These are phyloP conservation scores for Drosophila tsacasi DNA, from an alignment of 1,140 invertebrate genomes.

Conservation along the genomic window DNA sequence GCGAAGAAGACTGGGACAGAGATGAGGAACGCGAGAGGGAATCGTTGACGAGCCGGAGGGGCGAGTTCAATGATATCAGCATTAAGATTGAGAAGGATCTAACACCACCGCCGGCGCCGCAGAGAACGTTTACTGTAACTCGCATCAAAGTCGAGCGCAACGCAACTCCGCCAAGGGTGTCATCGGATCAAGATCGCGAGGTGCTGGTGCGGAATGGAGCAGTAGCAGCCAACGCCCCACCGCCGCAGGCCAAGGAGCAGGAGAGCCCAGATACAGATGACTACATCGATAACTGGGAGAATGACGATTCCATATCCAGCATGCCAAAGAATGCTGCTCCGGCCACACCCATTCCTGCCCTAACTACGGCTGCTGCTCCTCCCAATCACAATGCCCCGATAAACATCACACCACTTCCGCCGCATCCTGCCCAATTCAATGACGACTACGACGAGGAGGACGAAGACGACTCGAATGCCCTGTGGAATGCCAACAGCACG, in stretches of 20 bases:
- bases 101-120: slow-evolving; percentile 50
- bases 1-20: slow-evolving; percentile 29
- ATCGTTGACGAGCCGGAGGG: background rate
- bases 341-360: background rate
- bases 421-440: slow-evolving; percentile 15
- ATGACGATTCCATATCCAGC: slow-evolving; percentile 68
- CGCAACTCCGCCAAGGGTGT: slow-evolving; percentile 37
- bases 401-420: slow-evolving; percentile 7
- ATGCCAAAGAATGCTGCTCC: slow-evolving; percentile 47
- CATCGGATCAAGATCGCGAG: slow-evolving; percentile 6
- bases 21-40: slow-evolving; percentile 6
- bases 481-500: slow-evolving; percentile 74
- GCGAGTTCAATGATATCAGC: slow-evolving; percentile 32
- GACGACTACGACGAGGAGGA: slow-evolving; percentile 59
- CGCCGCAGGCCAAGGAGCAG: slow-evolving; percentile 29
- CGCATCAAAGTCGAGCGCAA: slow-evolving; percentile 59
- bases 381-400: background rate
- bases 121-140: slow-evolving; percentile 8
- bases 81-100: slow-evolving; percentile 60
- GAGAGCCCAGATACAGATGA: slow-evolving; percentile 82
- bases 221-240: slow-evolving; percentile 43
- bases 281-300: slow-evolving; percentile 84
- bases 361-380: background rate
- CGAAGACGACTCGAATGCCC: slow-evolving; percentile 68
- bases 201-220: slow-evolving; percentile 49